Base-by-base conservation (phyloP, 1,140 invertebrate species). In the Eciton burchellii region DNA sequence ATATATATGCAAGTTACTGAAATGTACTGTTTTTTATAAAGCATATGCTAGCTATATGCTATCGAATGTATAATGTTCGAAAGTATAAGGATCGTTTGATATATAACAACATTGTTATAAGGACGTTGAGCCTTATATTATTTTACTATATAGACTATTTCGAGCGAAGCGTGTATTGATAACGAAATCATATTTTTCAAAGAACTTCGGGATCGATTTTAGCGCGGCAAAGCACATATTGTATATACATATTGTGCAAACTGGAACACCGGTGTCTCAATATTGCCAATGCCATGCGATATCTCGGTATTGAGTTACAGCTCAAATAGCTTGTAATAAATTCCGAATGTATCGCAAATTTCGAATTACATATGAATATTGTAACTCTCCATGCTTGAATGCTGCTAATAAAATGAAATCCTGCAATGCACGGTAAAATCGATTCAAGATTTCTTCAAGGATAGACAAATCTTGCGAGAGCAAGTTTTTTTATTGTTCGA, bases 111-210 rank as follows among this genome's bases (percentile, higher is more conserved):
- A 19, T 57, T 76, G 72, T 76, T 79, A 45, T 26, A 77, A 66
- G 66, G 49, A 68, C 19, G 66, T 77, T 77, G 35, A 43, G 68
- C 16, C 5, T 16, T 26, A 24, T 43, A 43, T 79, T 77, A 77
- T 29, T 79, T 79, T 68, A 77, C n/a, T 77, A 79, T 56, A 54
- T 79, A 79, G 16, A 79, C 29, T 68, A 24, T 79, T 52, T 24
- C 45, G 35, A 52, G 49, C 5, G 14, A 19, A 6, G 14, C 4
- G 24, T n/a, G n/a, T 52, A 19, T 16, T 63, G 41, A 76, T 52
- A 35, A 76, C 49, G 52, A 59, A 56, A 76, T 35, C 1, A 16
- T 76, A 52, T 76, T 19, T 24, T 65, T 65, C 14, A 3, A 65
- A 3, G n/a, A 76, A 11, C 11, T 76, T 43, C 41, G 19, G 47